Evolutionary conservation across 2,797 vertebrate genomes (phyloP), one percentile per base, ranked within the genome.

Genomic region (Anniella stebbinsi): DNA sequence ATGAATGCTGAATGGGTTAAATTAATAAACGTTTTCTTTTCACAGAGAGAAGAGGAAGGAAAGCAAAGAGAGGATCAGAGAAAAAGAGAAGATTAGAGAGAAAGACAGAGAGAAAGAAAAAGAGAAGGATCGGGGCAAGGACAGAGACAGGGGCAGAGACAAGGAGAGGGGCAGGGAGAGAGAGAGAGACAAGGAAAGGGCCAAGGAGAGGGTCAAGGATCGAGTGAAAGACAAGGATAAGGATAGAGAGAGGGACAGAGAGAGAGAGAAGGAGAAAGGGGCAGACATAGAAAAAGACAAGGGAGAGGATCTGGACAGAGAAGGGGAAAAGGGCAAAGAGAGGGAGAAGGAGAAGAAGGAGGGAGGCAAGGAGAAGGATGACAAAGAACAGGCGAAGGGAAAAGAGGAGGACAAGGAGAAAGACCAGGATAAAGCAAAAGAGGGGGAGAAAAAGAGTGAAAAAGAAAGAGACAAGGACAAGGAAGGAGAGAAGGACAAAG

Each of bases 21-120:
- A 75, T 93, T 93, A 94, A 95, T 92, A 70, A 54, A 80, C 89
- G 90, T 92, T 96, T 94, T 88, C 89, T 96, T 94, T 94, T 95
- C 93, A 94, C 95, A 98, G 98, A 95, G 98, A 98, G 94, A 97
- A 97, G 95, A 97, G 97, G 94, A 97, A 97, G 87, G 97, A 97
- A 88, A 95, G 93, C 33, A 97, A 97, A 92, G 97, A 97, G 92
- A 98, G 97, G 89, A 91, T 94, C 89, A 97, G 96, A 75, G 97
- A 96, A 60, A 96, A 93, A 82, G 95, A 97, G 94, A 97, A 96
- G 95, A 87, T 93, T 7, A 93, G 92, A 82, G 95, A 96, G 0
- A 90, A 80, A 91, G 96, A 95, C 45, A 96, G 95, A 91, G 95
- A 88, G 45, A 95, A 92, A 45, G 88, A 81, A 82, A 95, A 91